Percentiles rank a stretch among this genome's conserved stretches.
Evolutionary conservation across 2,113 vertebrate genomes (phyloP).

Genomic region (Epinephelus lanceolatus): DNA sequence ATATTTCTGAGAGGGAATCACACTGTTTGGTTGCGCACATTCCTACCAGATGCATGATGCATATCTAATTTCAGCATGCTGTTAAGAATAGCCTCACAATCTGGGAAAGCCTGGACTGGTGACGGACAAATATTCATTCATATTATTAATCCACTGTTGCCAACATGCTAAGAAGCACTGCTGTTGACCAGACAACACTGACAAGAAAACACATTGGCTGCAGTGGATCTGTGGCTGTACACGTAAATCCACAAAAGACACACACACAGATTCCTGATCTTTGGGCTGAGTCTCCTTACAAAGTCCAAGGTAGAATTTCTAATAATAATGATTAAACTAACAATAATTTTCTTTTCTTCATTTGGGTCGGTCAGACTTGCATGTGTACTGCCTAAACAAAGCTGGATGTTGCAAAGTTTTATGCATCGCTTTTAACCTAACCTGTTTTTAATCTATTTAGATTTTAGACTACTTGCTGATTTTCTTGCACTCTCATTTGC

Average conservation of each 20-base stretch:
- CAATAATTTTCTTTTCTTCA: not conserved
- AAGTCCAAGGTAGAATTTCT: not conserved
- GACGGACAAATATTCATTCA: not conserved
- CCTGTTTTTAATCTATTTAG: not conserved
- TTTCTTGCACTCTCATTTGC: not conserved
- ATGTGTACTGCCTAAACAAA: not conserved
- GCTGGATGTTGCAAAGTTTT: not conserved
- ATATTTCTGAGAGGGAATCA: not conserved
- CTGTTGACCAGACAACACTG: not conserved
- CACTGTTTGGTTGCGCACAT: not conserved
- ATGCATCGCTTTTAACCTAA: not conserved
- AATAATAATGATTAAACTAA: not conserved
- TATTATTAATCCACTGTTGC: not conserved
- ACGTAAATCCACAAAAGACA: not conserved
- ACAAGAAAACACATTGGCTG: not conserved
- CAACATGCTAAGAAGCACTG: not conserved
- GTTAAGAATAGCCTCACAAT: not conserved
- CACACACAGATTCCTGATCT: not conserved
- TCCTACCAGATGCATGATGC: not conserved
- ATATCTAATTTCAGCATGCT: constrained; percentile 9
- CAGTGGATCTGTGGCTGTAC: not conserved
- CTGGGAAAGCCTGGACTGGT: not conserved
- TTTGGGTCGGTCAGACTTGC: not conserved
- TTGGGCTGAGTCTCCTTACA: not conserved
- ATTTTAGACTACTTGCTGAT: not conserved